These are phyloP conservation scores for Schrankia costaestrigalis DNA, from an alignment of 2,888 invertebrate species.

Conservation along the genomic window DNA sequence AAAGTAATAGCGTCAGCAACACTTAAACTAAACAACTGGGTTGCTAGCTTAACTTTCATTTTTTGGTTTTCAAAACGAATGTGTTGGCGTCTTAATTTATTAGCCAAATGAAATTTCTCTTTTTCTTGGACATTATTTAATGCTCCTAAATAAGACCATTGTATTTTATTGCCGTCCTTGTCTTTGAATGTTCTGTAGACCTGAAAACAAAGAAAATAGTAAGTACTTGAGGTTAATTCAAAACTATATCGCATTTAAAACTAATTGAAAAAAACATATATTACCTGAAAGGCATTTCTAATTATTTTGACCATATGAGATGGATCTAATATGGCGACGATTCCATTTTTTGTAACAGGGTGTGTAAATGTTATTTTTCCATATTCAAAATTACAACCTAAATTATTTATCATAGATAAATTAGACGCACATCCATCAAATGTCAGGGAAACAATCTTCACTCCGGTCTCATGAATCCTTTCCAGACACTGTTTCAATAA, in stretches of 20 bases:
- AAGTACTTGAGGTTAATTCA: too few species aligned
- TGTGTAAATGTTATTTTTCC: neutral
- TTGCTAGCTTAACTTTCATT: slow-evolving; percentile 5
- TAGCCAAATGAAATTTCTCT: slow-evolving; percentile 3
- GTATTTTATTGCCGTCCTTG: neutral
- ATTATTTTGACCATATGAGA: slow-evolving; percentile 4
- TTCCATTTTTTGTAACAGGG: neutral
- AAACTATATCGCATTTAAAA: too few species aligned
- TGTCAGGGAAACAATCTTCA: neutral
- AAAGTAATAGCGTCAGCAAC: slow-evolving; percentile 2
- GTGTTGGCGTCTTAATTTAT: slow-evolving; percentile 1
- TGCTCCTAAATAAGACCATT: neutral
- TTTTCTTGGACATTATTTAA: slow-evolving; percentile 1
- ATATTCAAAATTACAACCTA: neutral
- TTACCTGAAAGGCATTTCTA: slow-evolving; percentile 4
- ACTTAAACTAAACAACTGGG: slow-evolving; percentile 4
- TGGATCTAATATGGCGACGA: neutral
- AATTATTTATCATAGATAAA: neutral
- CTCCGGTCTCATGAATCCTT: neutral
- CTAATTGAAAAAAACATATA: too few species aligned
- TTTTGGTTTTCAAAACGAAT: slow-evolving; percentile 1
- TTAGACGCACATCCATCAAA: slow-evolving; percentile 1
- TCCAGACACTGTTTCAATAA: slow-evolving; percentile 1
- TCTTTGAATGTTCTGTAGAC: neutral
- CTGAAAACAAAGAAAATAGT: too few species aligned